Percentiles rank a stretch among this genome's conserved stretches.
phyloP scores from a whole-genome alignment of 2,113 vertebrate species.

The Muntiacus muntjak region DNA sequence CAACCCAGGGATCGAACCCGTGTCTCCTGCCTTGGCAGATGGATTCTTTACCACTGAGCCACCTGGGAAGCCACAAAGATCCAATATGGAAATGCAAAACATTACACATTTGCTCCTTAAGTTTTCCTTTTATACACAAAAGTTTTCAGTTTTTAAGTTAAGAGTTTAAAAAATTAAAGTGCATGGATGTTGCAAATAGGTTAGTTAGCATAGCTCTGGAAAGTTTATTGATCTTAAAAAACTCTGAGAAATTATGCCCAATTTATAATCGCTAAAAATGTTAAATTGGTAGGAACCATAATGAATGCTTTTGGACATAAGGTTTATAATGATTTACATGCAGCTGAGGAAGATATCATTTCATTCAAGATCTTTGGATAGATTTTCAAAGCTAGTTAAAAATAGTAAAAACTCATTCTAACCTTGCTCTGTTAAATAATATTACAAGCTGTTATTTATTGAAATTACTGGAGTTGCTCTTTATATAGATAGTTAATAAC shows the following conservation, averaged over 20 bases:
- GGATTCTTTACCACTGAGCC: background rate
- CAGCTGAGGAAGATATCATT: background rate
- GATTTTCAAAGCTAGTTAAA: slow-evolving; percentile 31
- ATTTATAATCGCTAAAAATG: background rate
- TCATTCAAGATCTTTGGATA: slow-evolving; percentile 28
- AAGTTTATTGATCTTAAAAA: slow-evolving; percentile 13
- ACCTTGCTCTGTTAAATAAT: slow-evolving; percentile 32
- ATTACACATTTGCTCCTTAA: background rate
- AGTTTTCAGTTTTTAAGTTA: background rate
- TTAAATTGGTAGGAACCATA: slow-evolving; percentile 2
- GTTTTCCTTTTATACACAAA: background rate
- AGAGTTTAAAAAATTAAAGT: slow-evolving; percentile 20
- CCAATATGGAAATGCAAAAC: background rate
- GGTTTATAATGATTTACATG: background rate
- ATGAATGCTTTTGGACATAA: background rate
- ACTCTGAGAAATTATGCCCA: background rate
- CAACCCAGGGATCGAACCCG: background rate
- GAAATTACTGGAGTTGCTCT: slow-evolving; percentile 48
- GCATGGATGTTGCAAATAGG: background rate
- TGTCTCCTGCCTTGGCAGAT: background rate
- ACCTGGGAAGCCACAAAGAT: background rate
- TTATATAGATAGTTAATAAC: slow-evolving; percentile 49
- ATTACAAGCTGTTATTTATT: slow-evolving; percentile 34
- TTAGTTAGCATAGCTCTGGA: background rate
- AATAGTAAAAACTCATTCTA: slow-evolving; percentile 43